A percentile compares a stretch with the other conserved stretches of the same genome.
phyloP scores from a whole-genome alignment of 2,888 invertebrate species.

The Elysia crispata region DNA sequence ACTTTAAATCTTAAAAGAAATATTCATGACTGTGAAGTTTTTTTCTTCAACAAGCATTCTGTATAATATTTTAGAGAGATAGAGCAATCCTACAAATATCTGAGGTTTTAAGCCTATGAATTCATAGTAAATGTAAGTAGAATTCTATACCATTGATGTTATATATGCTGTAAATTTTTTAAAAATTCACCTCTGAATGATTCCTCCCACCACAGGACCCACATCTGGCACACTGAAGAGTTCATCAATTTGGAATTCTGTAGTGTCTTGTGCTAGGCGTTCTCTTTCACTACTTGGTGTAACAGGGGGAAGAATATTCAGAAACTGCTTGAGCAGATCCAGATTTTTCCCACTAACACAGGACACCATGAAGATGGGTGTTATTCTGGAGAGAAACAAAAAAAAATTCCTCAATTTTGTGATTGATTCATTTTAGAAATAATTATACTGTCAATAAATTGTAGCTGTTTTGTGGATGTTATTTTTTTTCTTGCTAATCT shows the following conservation, averaged over 20 bases:
- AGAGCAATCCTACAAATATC: too few species aligned
- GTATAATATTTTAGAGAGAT: too few species aligned
- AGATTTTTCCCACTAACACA: constrained; percentile 91
- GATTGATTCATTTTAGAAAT: neutral
- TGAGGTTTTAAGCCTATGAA: too few species aligned
- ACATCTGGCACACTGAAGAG: constrained; percentile 79
- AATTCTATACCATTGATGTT: too few species aligned
- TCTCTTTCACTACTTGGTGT: constrained; percentile 82
- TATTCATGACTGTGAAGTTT: too few species aligned
- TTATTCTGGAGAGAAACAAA: constrained; percentile 66
- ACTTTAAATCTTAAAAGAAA: too few species aligned
- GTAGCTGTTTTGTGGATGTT: too few species aligned
- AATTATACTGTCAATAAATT: too few species aligned
- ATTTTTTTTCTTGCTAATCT: too few species aligned
- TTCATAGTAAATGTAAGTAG: too few species aligned
- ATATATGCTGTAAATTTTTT: too few species aligned
- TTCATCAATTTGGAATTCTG: constrained; percentile 93
- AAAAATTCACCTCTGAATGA: constrained; percentile 66
- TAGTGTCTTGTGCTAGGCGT: constrained; percentile 82
- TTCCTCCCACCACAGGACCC: constrained; percentile 74
- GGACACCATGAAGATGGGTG: constrained; percentile 83
- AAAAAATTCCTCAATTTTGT: neutral
- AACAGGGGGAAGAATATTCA: constrained; percentile 85
- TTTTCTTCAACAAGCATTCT: too few species aligned
- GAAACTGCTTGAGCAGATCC: constrained; percentile 89